phyloP scores from a whole-genome alignment of 2,797 vertebrate genomes.

The Falco cherrug region DNA sequence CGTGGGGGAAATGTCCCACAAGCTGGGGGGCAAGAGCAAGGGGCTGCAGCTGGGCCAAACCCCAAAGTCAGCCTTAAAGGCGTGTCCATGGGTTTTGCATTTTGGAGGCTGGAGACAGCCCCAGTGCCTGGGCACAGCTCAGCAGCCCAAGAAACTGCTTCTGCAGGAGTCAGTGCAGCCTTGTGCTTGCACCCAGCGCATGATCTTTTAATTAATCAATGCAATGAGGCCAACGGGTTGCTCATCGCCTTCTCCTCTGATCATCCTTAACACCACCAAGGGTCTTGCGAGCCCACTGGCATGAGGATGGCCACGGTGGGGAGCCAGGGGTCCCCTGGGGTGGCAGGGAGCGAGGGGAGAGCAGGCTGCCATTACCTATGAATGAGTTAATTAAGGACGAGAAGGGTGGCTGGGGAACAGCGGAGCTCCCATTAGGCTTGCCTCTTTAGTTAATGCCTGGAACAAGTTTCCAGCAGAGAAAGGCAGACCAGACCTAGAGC shows the following conservation, averaged over 20 bases:
- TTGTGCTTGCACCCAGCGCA: accelerated
- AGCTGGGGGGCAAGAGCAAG: neutral
- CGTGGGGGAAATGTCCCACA: neutral
- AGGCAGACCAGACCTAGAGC: neutral
- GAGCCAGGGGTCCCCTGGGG: neutral
- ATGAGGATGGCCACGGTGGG: accelerated
- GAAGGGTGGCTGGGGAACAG: neutral
- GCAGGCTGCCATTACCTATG: neutral
- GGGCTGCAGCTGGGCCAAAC: neutral
- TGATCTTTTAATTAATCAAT: neutral
- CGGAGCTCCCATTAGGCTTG: neutral
- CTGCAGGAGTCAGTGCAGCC: neutral
- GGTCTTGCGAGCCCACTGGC: neutral
- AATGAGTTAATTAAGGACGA: neutral
- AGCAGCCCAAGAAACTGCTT: neutral
- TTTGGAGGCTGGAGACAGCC: neutral
- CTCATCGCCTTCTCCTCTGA: neutral
- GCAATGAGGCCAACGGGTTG: neutral
- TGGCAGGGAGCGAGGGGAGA: neutral
- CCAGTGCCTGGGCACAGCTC: neutral
- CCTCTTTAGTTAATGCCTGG: conserved; percentile 56
- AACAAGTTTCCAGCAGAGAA: conserved; percentile 36
- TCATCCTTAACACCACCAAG: neutral
- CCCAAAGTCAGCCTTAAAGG: neutral
- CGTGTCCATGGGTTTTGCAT: neutral